Evolutionary conservation across 2,797 vertebrate species (phyloP).

Genomic region (Rousettus madagascariensis): DNA sequence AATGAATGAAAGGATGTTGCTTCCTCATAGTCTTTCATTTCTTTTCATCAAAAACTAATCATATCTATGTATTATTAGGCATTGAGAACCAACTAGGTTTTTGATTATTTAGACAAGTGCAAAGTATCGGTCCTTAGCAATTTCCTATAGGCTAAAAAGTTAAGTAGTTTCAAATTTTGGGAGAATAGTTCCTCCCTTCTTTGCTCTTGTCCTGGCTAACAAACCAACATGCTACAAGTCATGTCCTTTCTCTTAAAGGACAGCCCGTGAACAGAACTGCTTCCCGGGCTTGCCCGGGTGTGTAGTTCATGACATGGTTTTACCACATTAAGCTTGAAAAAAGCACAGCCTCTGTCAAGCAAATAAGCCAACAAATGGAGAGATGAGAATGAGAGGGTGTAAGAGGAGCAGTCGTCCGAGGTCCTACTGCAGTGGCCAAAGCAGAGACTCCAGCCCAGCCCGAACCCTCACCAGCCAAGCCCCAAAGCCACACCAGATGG

Average conservation of each 20-base stretch:
- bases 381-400: conserved; percentile 38
- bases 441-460: conserved; percentile 72
- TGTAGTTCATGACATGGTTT: conserved; percentile 15
- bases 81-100: background rate
- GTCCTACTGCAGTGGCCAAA: conserved; percentile 80
- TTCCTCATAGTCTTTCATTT: background rate
- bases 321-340: conserved; percentile 68
- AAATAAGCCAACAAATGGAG: conserved; percentile 72
- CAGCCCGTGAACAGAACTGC: background rate
- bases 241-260: background rate
- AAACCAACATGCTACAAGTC: conserved; percentile 50
- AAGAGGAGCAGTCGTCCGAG: conserved; percentile 9
- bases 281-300: conserved; percentile 58
- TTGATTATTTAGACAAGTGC: background rate
- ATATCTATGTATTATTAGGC: background rate
- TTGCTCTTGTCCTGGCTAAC: background rate
- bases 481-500: conserved; percentile 83
- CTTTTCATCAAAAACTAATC: background rate
- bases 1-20: background rate
- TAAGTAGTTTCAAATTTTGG: background rate
- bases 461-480: conserved; percentile 78
- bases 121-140: background rate
- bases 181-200: background rate
- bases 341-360: conserved; percentile 80
- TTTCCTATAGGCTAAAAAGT: background rate